Conservation (phyloP, 2,113 vertebrate species). For the Odobenus rosmarus region DNA sequence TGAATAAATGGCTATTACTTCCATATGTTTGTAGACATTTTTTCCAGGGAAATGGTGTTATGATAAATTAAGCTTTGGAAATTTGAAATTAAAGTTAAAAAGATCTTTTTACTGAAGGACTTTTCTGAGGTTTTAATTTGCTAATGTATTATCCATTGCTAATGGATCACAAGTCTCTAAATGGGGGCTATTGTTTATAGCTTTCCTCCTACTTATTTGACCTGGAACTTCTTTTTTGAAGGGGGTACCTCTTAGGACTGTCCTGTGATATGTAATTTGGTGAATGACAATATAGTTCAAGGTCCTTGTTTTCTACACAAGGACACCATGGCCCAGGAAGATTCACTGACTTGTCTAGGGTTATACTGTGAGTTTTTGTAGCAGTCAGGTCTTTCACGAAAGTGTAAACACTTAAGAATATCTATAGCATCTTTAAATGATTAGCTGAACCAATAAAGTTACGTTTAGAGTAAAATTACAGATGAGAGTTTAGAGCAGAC, state of each 20-base stretch:
- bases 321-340: background rate
- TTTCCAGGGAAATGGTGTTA: background rate
- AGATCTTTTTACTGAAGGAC: background rate
- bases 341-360: conserved; percentile 31
- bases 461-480: conserved; percentile 61
- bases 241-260: background rate
- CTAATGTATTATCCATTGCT: background rate
- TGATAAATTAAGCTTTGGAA: background rate
- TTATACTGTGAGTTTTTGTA: conserved; percentile 49
- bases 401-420: conserved; percentile 53
- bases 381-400: conserved; percentile 28
- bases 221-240: background rate
- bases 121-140: conserved; percentile 12
- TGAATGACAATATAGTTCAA: conserved; percentile 19
- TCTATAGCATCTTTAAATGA: conserved; percentile 53
- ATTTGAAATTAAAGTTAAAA: conserved; percentile 22
- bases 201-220: conserved; percentile 14
- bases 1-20: background rate
- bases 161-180: background rate
- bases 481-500: conserved; percentile 47
- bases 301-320: conserved; percentile 22
- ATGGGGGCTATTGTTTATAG: background rate
- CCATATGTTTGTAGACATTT: background rate
- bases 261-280: conserved; percentile 39
- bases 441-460: conserved; percentile 60